phyloP scores from a whole-genome alignment of 2,797 vertebrate genomes.

The Malacoctenus gilli region DNA sequence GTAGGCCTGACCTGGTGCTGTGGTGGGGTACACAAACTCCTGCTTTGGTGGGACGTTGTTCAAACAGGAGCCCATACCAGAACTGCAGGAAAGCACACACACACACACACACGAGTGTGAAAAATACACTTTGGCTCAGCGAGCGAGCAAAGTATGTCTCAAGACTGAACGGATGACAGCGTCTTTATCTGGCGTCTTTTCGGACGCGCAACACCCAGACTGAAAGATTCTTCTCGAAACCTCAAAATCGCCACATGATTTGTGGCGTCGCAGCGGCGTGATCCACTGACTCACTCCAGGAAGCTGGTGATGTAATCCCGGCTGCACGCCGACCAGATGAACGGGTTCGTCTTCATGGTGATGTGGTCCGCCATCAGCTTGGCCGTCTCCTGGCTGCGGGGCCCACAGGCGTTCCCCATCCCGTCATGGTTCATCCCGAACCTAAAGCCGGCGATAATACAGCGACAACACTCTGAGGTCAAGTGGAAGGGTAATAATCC shows the following conservation, averaged over 20 bases:
- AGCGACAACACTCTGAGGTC: slow-evolving; percentile 53
- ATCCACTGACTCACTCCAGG: slow-evolving; percentile 89
- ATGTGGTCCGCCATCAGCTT: slow-evolving; percentile 99
- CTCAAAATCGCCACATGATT: slow-evolving; percentile 53
- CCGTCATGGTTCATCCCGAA: slow-evolving; percentile 99
- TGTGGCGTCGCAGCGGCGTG: slow-evolving; percentile 46
- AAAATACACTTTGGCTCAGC: too few species aligned
- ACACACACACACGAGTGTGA: too few species aligned
- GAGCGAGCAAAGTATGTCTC: too few species aligned
- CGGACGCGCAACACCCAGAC: too few species aligned
- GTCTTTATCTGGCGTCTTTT: too few species aligned
- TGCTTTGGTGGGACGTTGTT: slow-evolving; percentile 94
- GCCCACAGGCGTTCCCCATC: slow-evolving; percentile 93
- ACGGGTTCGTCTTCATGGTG: slow-evolving; percentile 98
- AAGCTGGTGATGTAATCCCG: slow-evolving; percentile 99
- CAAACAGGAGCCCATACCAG: slow-evolving; percentile 93
- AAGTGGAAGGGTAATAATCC: slow-evolving; percentile 17
- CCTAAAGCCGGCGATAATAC: slow-evolving; percentile 75
- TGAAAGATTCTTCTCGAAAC: slow-evolving; percentile 4
- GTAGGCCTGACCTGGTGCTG: slow-evolving; percentile 94
- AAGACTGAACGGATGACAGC: too few species aligned
- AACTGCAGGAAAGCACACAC: slow-evolving; percentile 75
- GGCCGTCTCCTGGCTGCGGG: slow-evolving; percentile 93
- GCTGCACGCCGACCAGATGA: slow-evolving; percentile 97
- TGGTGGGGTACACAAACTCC: slow-evolving; percentile 96